Evolutionary conservation across 2,113 vertebrate genomes (phyloP).

Genomic region (Lota lota): DNA sequence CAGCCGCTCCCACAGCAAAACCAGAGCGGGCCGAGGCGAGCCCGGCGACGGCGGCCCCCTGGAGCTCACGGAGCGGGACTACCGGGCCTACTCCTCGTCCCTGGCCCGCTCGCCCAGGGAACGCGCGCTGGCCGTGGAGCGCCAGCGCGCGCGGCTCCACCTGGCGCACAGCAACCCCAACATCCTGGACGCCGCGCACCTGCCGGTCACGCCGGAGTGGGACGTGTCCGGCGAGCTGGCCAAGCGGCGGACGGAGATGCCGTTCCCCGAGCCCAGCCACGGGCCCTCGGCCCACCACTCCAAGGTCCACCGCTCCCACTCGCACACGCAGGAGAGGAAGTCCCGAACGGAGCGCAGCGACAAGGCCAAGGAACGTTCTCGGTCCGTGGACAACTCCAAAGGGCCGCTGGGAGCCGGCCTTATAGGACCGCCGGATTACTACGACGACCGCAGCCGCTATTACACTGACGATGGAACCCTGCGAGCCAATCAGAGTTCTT

Average conservation of each 20-base stretch:
- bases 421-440: constrained; percentile 85
- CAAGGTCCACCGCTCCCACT: constrained; percentile 97
- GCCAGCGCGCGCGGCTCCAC: constrained; percentile 85
- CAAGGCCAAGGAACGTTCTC: constrained; percentile 96
- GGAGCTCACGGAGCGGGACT: constrained; percentile 84
- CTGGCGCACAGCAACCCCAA: constrained; percentile 90
- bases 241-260: constrained; percentile 96
- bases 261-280: constrained; percentile 94
- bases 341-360: constrained; percentile 90
- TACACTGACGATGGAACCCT: constrained; percentile 91
- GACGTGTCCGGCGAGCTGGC: constrained; percentile 95
- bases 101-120: constrained; percentile 86
- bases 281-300: constrained; percentile 84
- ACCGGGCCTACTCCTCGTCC: constrained; percentile 84
- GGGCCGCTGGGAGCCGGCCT: constrained; percentile 83
- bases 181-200: constrained; percentile 86
- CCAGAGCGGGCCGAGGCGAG: constrained; percentile 86
- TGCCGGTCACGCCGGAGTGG: constrained; percentile 97
- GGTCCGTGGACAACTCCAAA: constrained; percentile 98
- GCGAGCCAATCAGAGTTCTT: constrained; percentile 76
- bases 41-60: constrained; percentile 87
- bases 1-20: constrained; percentile 91
- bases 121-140: constrained; percentile 87
- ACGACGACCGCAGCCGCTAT: constrained; percentile 86
- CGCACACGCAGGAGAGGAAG: constrained; percentile 95